Conservation (phyloP, 2,113 vertebrate genomes). For the Shinisaurus crocodilurus region DNA sequence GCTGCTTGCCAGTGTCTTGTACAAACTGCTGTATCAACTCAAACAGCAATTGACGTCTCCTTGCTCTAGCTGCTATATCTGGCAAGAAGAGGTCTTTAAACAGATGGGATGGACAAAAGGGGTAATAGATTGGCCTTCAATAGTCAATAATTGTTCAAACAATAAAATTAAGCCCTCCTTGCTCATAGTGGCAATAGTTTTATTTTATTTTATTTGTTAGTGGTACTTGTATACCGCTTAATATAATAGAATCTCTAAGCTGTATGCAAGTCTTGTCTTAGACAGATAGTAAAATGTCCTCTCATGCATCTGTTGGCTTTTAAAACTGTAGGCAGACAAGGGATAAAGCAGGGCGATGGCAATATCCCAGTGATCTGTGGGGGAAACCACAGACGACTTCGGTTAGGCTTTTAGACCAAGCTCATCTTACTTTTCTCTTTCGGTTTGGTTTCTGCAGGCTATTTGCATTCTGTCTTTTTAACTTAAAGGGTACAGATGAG, state of each 20-base stretch:
- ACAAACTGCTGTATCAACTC: background rate
- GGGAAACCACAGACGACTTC: background rate
- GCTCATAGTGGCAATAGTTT: background rate
- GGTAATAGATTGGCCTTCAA: background rate
- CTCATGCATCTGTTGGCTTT: background rate
- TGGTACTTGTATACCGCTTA: too few relatives aligned
- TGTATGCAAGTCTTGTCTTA: background rate
- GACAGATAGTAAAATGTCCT: background rate
- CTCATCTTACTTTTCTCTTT: background rate
- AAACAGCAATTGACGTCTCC: background rate
- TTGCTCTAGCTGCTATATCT: background rate
- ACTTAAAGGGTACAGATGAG: background rate
- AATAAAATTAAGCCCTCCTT: conserved; percentile 2
- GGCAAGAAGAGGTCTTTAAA: background rate
- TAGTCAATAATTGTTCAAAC: too few relatives aligned
- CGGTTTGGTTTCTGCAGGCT: background rate
- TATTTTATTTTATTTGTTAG: too few relatives aligned
- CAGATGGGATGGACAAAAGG: background rate
- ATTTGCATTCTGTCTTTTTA: background rate
- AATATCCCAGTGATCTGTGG: background rate
- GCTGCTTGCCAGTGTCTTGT: background rate
- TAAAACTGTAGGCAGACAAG: background rate
- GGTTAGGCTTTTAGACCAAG: background rate
- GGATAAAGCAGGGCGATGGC: background rate
- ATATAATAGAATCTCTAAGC: too few relatives aligned